Evolutionary conservation across 2,888 invertebrate genomes (phyloP).

Genomic region (Andrena praecox): DNA sequence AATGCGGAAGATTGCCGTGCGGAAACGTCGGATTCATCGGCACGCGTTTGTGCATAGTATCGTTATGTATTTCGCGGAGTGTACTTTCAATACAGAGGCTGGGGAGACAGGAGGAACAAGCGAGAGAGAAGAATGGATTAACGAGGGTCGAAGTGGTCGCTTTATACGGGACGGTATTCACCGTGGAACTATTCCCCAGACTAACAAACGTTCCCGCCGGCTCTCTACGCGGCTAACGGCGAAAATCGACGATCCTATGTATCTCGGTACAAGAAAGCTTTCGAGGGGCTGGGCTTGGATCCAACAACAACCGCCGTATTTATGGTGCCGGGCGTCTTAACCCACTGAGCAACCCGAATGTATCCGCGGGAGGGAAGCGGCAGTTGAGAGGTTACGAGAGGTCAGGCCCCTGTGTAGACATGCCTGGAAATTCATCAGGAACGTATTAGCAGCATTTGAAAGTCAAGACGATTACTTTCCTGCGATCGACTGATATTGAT

Average conservation of each 20-base stretch:
- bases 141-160: constrained; percentile 36
- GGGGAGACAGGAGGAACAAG: neutral
- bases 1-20: constrained; percentile 8
- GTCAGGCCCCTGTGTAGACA: constrained; percentile 64
- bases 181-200: constrained; percentile 51
- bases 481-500: constrained; percentile 24
- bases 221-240: constrained; percentile 52
- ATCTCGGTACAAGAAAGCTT: constrained; percentile 71
- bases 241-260: constrained; percentile 67
- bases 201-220: constrained; percentile 65
- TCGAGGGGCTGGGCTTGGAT: constrained; percentile 72
- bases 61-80: neutral
- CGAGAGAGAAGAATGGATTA: constrained; percentile 39
- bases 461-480: constrained; percentile 26
- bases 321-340: constrained; percentile 78
- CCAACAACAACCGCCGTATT: constrained; percentile 76
- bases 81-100: neutral
- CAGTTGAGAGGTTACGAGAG: constrained; percentile 74
- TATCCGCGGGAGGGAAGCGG: constrained; percentile 54
- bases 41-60: neutral
- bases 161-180: constrained; percentile 23
- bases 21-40: constrained; percentile 27
- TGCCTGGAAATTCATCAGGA: constrained; percentile 35
- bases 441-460: constrained; percentile 28
- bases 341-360: constrained; percentile 70